These are phyloP conservation scores for Sandelia bainsii DNA, from an alignment of 2,797 vertebrate species.

Conservation along the genomic window DNA sequence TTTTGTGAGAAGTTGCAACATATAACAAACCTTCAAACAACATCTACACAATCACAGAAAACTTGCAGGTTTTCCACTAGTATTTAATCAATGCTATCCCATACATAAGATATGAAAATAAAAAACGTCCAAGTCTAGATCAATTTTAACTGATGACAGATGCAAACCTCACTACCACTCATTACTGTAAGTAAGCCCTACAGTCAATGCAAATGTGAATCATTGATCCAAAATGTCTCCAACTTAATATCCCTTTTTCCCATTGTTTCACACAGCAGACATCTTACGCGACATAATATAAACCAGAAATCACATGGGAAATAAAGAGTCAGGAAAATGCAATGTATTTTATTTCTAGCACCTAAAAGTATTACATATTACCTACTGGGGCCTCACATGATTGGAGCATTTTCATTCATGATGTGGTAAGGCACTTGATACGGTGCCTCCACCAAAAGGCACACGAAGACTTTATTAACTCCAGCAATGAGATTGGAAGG, in stretches of 20 bases:
- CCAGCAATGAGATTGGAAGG: conserved; percentile 23
- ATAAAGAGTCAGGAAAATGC: conserved; percentile 28
- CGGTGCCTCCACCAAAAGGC: conserved; percentile 23
- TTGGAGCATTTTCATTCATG: conserved; percentile 32
- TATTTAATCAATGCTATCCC: not conserved
- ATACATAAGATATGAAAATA: not conserved
- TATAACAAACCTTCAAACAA: not conserved
- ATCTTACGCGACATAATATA: not conserved
- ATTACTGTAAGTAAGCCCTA: not conserved
- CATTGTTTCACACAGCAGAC: not conserved
- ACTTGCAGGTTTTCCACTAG: not conserved
- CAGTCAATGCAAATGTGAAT: conserved; percentile 16
- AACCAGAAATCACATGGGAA: conserved; percentile 19
- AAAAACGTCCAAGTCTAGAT: not conserved
- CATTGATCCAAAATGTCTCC: conserved; percentile 14
- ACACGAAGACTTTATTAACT: conserved; percentile 32
- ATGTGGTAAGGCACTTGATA: conserved; percentile 29
- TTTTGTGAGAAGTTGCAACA: not conserved
- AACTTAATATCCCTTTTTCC: conserved; percentile 1
- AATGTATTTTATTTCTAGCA: conserved; percentile 35
- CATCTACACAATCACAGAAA: not conserved
- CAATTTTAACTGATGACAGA: not conserved
- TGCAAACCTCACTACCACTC: not conserved
- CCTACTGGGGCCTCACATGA: conserved; percentile 22
- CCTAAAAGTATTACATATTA: conserved; percentile 31